These are phyloP conservation scores for Pollenia griseotomentosa DNA, from an alignment of 2,888 invertebrate species.

Conservation along the genomic window DNA sequence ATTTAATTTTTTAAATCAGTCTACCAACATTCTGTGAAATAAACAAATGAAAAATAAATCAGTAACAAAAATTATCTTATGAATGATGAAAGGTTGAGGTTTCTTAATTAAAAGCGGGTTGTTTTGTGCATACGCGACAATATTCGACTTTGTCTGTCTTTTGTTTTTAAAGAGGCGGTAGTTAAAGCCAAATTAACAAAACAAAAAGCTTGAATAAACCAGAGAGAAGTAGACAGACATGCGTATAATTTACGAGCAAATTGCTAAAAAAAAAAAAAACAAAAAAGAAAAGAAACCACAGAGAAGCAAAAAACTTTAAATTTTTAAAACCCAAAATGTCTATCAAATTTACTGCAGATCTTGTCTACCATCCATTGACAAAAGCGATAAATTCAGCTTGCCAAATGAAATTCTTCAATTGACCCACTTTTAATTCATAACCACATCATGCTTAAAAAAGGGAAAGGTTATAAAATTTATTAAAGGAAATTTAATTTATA, in stretches of 20 bases:
- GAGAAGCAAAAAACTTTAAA: slow-evolving; percentile 23
- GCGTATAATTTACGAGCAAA: slow-evolving; percentile 47
- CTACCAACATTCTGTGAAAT: no score
- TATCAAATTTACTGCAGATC: neutral
- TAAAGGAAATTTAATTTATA: slow-evolving; percentile 15
- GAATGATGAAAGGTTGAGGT: slow-evolving; percentile 61
- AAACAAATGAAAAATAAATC: no score
- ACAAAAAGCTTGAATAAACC: slow-evolving; percentile 12
- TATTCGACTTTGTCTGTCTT: slow-evolving; percentile 9
- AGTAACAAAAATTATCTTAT: slow-evolving; percentile 3
- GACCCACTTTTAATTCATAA: slow-evolving; percentile 44
- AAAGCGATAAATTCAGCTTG: slow-evolving; percentile 21
- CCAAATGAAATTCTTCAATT: slow-evolving; percentile 38
- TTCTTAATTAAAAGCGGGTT: neutral
- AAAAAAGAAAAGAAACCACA: slow-evolving; percentile 30
- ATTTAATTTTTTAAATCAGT: no score
- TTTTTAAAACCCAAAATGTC: slow-evolving; percentile 18
- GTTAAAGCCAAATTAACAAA: slow-evolving; percentile 2
- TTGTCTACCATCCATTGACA: neutral
- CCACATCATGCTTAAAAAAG: no score
- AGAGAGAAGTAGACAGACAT: slow-evolving; percentile 13
- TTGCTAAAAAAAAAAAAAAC: neutral
- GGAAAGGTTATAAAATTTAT: neutral
- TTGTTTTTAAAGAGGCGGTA: slow-evolving; percentile 40
- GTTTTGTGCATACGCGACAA: neutral